Conservation (phyloP, 2,797 vertebrate genomes). For the Poecilia gillii region DNA sequence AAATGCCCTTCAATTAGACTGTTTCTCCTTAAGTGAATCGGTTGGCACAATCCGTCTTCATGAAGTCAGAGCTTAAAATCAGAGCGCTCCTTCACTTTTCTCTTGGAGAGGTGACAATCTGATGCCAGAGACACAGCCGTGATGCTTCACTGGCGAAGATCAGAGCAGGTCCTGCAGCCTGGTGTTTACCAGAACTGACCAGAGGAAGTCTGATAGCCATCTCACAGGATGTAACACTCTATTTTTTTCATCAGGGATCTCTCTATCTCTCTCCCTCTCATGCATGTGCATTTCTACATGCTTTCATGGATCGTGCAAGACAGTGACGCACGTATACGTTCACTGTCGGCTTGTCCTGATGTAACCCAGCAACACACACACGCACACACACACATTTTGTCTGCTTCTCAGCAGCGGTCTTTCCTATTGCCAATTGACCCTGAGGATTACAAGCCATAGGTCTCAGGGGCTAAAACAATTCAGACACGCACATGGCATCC, state of each 20-base stretch:
- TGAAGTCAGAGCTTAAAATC: constrained; percentile 1
- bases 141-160: constrained; percentile 30
- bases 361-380: constrained; percentile 27
- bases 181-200: constrained; percentile 11
- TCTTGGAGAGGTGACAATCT: neutral
- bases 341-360: constrained; percentile 33
- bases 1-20: neutral
- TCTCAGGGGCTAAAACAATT: constrained; percentile 76
- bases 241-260: neutral
- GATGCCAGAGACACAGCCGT: neutral
- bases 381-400: constrained; percentile 34
- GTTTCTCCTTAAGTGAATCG: neutral
- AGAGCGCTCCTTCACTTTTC: neutral
- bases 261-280: neutral
- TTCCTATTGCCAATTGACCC: constrained; percentile 53
- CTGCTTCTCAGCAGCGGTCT: constrained; percentile 31
- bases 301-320: constrained; percentile 4
- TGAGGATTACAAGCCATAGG: constrained; percentile 56
- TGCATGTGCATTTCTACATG: constrained; percentile 4
- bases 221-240: constrained; percentile 18
- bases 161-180: constrained; percentile 6
- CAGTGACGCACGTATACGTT: constrained; percentile 21
- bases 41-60: neutral
- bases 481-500: constrained; percentile 58
- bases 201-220: constrained; percentile 35